A percentile compares a stretch with the other conserved stretches of the same genome.
These are phyloP conservation scores for Shinisaurus crocodilurus DNA, from an alignment of 2,113 vertebrate species.

Conservation along the genomic window DNA sequence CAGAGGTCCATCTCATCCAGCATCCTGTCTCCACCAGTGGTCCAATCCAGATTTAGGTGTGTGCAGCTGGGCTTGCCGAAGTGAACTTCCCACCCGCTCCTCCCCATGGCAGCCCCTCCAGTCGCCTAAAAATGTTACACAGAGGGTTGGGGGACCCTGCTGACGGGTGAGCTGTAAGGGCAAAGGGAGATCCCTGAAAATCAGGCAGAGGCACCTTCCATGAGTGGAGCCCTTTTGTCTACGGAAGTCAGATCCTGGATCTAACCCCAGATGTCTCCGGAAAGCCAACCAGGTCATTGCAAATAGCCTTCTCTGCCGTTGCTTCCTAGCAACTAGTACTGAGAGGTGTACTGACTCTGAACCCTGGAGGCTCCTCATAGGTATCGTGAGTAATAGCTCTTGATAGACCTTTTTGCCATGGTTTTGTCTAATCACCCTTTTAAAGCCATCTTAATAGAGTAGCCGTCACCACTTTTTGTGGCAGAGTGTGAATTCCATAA, in stretches of 20 bases:
- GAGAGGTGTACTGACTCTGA: neutral
- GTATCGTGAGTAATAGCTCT: neutral
- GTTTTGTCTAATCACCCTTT: neutral
- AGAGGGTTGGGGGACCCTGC: too few species aligned
- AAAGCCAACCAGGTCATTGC: neutral
- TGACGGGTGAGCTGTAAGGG: too few species aligned
- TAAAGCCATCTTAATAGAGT: neutral
- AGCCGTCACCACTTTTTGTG: too few species aligned
- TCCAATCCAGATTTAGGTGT: too few species aligned
- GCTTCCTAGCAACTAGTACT: neutral
- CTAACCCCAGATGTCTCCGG: too few species aligned
- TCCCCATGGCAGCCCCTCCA: too few species aligned
- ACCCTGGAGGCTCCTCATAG: neutral
- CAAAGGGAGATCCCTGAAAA: too few species aligned
- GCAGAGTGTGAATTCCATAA: neutral
- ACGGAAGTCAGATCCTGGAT: too few species aligned
- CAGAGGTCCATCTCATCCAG: neutral
- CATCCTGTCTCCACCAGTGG: neutral
- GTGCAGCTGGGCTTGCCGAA: neutral
- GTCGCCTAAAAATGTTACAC: too few species aligned
- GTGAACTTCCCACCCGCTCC: too few species aligned
- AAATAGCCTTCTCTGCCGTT: neutral
- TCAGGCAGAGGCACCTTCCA: too few species aligned
- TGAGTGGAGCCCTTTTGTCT: too few species aligned
- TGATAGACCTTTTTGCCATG: neutral